These are phyloP conservation scores for Cryptophagus acutangulus DNA, from an alignment of 2,888 invertebrate species.

Conservation along the genomic window DNA sequence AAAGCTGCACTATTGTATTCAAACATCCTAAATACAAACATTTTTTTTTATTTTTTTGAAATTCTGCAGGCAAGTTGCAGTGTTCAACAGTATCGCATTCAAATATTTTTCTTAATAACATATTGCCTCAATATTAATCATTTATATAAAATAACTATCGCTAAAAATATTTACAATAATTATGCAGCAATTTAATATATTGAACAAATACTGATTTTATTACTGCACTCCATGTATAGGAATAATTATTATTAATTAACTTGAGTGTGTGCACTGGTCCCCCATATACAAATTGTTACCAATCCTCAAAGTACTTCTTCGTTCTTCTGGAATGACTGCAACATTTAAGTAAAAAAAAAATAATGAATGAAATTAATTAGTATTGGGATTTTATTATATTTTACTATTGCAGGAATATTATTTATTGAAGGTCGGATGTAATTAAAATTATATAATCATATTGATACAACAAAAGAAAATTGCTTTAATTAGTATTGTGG, in stretches of 20 bases:
- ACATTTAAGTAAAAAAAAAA: too few relatives aligned
- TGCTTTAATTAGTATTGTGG: too few relatives aligned
- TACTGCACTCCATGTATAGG: too few relatives aligned
- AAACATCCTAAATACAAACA: slow-evolving; percentile 6
- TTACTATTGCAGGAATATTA: background rate
- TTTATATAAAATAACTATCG: slow-evolving; percentile 7
- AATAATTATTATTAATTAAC: too few relatives aligned
- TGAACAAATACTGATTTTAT: too few relatives aligned
- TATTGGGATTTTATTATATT: too few relatives aligned
- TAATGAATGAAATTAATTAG: background rate
- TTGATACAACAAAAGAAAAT: background rate
- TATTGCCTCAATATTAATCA: slow-evolving; percentile 20
- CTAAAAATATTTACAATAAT: background rate
- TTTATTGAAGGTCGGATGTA: slow-evolving; percentile 1
- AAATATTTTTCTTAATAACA: slow-evolving; percentile 22
- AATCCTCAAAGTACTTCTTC: too few relatives aligned
- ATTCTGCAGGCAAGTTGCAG: slow-evolving; percentile 2
- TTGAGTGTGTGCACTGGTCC: too few relatives aligned
- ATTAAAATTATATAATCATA: background rate
- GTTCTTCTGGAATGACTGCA: too few relatives aligned
- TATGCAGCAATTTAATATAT: too few relatives aligned
- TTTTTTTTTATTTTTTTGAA: slow-evolving; percentile 16
- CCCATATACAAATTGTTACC: too few relatives aligned
- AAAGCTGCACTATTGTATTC: slow-evolving; percentile 7
- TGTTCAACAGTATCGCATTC: slow-evolving; percentile 5